A percentile compares a stretch with the other conserved stretches of the same genome.
Evolutionary conservation across 2,888 invertebrate genomes (phyloP).

Genomic region (Dexiosoma caninum): DNA sequence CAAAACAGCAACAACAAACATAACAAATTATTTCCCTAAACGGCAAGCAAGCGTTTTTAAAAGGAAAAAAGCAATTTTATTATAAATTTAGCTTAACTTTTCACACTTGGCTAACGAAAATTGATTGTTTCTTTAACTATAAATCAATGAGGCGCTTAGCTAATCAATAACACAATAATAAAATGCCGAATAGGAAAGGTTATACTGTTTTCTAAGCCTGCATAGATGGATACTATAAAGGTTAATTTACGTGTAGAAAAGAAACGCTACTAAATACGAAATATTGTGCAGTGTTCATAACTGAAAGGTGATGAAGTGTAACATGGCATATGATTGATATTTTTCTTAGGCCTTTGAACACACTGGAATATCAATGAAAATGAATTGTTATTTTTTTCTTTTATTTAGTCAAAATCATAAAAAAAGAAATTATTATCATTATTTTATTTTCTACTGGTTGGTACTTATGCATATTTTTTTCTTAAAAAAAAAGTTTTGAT

Average conservation of each 20-base stretch:
- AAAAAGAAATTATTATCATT: too few relatives aligned
- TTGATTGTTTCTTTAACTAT: constrained; percentile 32
- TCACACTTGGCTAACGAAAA: not conserved
- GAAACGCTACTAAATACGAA: not conserved
- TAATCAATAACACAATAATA: constrained; percentile 56
- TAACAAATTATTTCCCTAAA: not conserved
- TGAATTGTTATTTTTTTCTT: not conserved
- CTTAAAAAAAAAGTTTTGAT: too few relatives aligned
- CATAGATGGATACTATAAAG: constrained; percentile 11
- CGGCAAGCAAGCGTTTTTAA: not conserved
- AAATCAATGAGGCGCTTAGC: constrained; percentile 52
- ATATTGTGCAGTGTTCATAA: not conserved
- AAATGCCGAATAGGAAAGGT: not conserved
- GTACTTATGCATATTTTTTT: too few relatives aligned
- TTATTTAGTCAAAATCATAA: not conserved
- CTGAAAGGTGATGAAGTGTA: constrained; percentile 37
- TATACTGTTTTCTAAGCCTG: not conserved
- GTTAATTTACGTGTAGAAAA: not conserved
- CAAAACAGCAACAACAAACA: not conserved
- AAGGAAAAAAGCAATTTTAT: not conserved
- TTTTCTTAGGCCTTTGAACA: not conserved
- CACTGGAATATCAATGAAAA: not conserved
- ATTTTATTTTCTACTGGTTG: not conserved
- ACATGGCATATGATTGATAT: constrained; percentile 32
- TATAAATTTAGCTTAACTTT: not conserved